Conservation (phyloP, 2,113 vertebrate species). For the Platichthys flesus region DNA sequence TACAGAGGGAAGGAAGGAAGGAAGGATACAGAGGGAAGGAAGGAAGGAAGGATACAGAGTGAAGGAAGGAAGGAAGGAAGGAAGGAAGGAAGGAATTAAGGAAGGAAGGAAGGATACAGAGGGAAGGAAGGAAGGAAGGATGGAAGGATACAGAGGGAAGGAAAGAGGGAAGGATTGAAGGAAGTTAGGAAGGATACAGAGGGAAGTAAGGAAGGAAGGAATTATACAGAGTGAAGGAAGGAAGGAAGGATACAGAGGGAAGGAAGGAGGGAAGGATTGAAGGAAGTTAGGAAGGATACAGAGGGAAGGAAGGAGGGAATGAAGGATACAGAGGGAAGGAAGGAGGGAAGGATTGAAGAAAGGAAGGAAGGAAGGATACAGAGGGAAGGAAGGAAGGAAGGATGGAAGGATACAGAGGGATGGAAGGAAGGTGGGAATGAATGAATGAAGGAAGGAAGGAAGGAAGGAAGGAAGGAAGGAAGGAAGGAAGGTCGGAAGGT, state of each 20-base stretch:
- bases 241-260: too few relatives aligned
- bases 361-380: background rate
- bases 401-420: background rate
- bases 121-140: background rate
- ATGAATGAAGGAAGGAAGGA: background rate
- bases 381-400: background rate
- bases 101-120: background rate
- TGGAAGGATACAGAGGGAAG: too few relatives aligned
- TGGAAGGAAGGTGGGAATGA: background rate
- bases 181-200: too few relatives aligned
- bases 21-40: conserved; percentile 1
- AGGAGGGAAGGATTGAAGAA: conserved; percentile 1
- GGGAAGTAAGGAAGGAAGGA: too few relatives aligned
- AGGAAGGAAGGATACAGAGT: background rate
- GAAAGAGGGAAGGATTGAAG: too few relatives aligned
- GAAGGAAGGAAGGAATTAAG: background rate
- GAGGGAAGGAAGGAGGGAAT: background rate
- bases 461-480: too few relatives aligned
- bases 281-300: background rate
- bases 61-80: background rate
- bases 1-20: background rate
- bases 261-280: background rate
- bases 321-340: too few relatives aligned
- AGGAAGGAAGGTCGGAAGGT: too few relatives aligned
- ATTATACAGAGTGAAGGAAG: too few relatives aligned